phyloP scores from a whole-genome alignment of 2,113 vertebrate species.

The Heliornis fulica region DNA sequence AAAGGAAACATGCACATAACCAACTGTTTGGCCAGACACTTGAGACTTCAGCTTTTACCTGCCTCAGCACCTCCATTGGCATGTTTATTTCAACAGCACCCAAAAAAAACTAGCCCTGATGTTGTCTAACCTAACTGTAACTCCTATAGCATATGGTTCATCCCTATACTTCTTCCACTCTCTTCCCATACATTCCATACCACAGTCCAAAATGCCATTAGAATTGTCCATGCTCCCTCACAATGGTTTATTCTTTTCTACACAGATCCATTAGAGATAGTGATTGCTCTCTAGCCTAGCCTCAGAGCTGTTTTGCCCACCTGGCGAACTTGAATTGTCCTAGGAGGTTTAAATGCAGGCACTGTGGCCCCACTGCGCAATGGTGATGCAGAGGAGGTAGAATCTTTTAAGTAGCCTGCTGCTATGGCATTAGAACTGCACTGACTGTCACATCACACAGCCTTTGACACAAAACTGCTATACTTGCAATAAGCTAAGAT shows the following conservation, averaged over 20 bases:
- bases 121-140: background rate
- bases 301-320: background rate
- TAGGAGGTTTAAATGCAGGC: background rate
- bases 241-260: background rate
- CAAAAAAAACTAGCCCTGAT: background rate
- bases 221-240: background rate
- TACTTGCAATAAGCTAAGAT: background rate
- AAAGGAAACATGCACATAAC: background rate
- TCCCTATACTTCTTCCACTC: background rate
- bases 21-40: background rate
- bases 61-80: background rate
- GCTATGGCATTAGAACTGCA: background rate
- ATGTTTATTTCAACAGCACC: background rate
- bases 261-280: background rate
- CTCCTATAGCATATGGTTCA: background rate
- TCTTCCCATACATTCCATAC: too few relatives aligned
- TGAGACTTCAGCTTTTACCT: background rate
- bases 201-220: background rate
- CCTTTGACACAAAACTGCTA: background rate
- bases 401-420: background rate
- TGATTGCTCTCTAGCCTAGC: background rate
- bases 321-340: background rate
- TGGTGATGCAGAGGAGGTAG: background rate
- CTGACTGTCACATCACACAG: accelerated
- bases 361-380: too few relatives aligned